Evolutionary conservation across 1,140 invertebrate genomes (phyloP).

Genomic region (Brachionus rubens): DNA sequence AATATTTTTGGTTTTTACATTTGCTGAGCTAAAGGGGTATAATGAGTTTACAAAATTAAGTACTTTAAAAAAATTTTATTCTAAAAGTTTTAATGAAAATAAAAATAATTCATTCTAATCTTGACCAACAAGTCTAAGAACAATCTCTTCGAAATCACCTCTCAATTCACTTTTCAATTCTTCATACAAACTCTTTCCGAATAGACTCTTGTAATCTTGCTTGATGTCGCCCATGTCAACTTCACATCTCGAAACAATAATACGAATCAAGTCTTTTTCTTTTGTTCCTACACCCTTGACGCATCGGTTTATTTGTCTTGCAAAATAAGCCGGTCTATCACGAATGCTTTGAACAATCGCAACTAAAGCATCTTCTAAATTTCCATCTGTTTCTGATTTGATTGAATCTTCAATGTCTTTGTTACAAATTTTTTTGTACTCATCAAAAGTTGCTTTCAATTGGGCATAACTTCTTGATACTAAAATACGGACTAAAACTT

Average conservation of each 20-base stretch:
- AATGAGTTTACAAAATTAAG: no score
- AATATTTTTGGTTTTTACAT: no score
- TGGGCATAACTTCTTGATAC: no score
- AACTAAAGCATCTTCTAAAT: no score
- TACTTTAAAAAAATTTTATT: no score
- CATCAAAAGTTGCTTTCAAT: neutral
- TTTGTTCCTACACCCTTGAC: constrained; percentile 16
- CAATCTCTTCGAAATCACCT: constrained; percentile 20
- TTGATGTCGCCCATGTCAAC: constrained; percentile 40
- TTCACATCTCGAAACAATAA: constrained; percentile 38
- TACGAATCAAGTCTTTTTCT: constrained; percentile 40
- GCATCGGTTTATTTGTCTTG: neutral
- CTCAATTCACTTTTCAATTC: constrained; percentile 25
- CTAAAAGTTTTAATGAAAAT: no score
- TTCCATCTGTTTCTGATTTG: neutral
- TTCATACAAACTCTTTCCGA: neutral
- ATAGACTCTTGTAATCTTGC: neutral
- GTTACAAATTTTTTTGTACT: constrained; percentile 15
- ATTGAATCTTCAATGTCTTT: constrained; percentile 25
- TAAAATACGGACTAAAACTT: no score
- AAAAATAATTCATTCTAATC: no score
- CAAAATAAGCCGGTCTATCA: constrained; percentile 31
- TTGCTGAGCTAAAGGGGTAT: no score
- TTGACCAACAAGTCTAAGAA: neutral
- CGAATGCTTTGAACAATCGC: neutral